Evolutionary conservation across 2,113 vertebrate species (phyloP).

Genomic region (Ellobius talpinus): DNA sequence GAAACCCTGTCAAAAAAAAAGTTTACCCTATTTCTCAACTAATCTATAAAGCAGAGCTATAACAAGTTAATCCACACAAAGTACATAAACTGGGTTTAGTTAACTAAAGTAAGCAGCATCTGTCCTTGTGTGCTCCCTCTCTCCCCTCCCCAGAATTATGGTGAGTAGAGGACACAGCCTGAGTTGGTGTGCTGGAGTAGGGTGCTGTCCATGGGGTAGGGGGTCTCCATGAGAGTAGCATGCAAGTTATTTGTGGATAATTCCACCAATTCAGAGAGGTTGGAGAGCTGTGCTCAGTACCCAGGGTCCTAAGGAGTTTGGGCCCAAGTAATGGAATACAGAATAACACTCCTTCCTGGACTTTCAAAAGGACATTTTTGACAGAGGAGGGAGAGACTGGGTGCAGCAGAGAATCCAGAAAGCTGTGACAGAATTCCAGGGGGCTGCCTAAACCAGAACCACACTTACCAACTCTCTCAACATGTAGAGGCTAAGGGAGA

Average conservation of each 20-base stretch:
- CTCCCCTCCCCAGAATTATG: background rate
- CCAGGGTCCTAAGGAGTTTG: background rate
- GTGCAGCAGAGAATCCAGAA: background rate
- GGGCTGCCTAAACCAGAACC: background rate
- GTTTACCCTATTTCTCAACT: constrained; percentile 7
- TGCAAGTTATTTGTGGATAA: background rate
- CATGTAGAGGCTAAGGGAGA: background rate
- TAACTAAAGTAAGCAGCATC: background rate
- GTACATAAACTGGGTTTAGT: background rate
- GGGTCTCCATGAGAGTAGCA: background rate
- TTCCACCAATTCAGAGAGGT: background rate
- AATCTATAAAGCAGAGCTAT: constrained; percentile 38
- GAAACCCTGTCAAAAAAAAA: too few species aligned
- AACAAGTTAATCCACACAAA: constrained; percentile 35
- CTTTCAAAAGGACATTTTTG: background rate
- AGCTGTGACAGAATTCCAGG: background rate
- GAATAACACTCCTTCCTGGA: background rate
- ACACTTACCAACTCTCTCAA: background rate
- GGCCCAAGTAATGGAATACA: background rate
- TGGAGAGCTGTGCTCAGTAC: background rate
- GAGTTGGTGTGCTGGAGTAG: background rate
- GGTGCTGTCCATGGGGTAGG: background rate
- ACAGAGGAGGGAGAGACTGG: background rate
- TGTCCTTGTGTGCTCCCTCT: background rate
- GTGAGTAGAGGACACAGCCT: background rate